phyloP scores from a whole-genome alignment of 2,888 invertebrate genomes.

The Lottia scabra region DNA sequence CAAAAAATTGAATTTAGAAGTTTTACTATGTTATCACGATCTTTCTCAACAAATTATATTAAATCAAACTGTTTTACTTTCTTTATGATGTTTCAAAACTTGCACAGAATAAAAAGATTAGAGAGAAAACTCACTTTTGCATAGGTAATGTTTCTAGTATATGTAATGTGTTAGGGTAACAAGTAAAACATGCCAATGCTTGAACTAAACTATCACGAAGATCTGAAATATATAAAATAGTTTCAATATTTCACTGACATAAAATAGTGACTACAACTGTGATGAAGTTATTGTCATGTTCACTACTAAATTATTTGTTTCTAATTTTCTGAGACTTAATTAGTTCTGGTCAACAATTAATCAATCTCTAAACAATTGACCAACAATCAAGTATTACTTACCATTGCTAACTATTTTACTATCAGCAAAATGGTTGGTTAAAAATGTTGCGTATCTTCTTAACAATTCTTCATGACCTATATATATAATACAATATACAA shows the following conservation, averaged over 20 bases:
- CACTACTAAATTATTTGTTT: no score
- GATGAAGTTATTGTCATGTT: no score
- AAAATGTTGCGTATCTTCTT: constrained; percentile 78
- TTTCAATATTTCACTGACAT: no score
- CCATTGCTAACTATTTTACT: constrained; percentile 76
- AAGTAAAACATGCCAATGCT: constrained; percentile 82
- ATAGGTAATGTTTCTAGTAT: constrained; percentile 79
- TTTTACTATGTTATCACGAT: no score
- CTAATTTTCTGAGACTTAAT: no score
- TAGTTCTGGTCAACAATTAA: no score
- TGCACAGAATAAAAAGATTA: not conserved
- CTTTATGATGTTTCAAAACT: no score
- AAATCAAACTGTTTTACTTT: no score
- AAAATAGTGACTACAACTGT: not conserved
- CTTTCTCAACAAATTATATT: no score
- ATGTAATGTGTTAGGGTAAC: constrained; percentile 79
- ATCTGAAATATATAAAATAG: constrained; percentile 67
- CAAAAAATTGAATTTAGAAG: no score
- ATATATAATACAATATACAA: constrained; percentile 9
- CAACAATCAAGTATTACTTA: no score
- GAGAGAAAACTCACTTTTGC: constrained; percentile 71
- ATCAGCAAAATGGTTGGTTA: constrained; percentile 83
- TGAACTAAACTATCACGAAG: constrained; percentile 83
- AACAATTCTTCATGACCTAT: constrained; percentile 46
- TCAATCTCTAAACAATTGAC: no score